phyloP scores from a whole-genome alignment of 2,113 vertebrate genomes.

The Emydocephalus ijimae region DNA sequence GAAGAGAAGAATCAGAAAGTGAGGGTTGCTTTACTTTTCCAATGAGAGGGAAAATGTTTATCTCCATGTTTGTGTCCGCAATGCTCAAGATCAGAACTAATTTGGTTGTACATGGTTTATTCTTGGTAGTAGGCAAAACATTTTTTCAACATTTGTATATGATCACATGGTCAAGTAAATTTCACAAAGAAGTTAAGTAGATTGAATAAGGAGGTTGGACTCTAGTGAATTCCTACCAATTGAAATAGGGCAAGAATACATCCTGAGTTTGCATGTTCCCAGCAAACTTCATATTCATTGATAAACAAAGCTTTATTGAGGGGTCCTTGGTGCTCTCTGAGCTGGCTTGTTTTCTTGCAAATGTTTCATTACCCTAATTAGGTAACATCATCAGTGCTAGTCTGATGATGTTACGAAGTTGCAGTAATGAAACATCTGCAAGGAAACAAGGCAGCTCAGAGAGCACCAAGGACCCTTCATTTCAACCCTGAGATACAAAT shows the following conservation, averaged over 20 bases:
- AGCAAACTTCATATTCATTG: neutral
- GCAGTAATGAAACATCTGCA: no score
- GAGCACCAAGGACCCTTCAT: no score
- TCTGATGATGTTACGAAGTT: no score
- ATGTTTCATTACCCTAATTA: no score
- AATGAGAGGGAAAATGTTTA: neutral
- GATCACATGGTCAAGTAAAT: neutral
- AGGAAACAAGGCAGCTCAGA: no score
- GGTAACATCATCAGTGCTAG: no score
- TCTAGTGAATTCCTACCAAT: neutral
- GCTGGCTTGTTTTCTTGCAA: neutral
- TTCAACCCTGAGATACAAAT: no score
- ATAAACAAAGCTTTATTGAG: neutral
- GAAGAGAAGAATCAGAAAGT: conserved; percentile 27
- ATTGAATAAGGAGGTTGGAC: neutral
- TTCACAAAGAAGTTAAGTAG: neutral
- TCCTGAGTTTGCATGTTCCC: no score
- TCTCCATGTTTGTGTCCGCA: neutral
- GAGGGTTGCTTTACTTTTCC: neutral
- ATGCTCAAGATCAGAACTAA: neutral
- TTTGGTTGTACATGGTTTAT: neutral
- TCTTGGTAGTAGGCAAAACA: neutral
- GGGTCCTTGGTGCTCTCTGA: no score
- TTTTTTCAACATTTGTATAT: neutral
- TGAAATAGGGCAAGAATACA: neutral